These are phyloP conservation scores for Crocuta crocuta DNA, from an alignment of 2,113 vertebrate genomes.

Conservation along the genomic window DNA sequence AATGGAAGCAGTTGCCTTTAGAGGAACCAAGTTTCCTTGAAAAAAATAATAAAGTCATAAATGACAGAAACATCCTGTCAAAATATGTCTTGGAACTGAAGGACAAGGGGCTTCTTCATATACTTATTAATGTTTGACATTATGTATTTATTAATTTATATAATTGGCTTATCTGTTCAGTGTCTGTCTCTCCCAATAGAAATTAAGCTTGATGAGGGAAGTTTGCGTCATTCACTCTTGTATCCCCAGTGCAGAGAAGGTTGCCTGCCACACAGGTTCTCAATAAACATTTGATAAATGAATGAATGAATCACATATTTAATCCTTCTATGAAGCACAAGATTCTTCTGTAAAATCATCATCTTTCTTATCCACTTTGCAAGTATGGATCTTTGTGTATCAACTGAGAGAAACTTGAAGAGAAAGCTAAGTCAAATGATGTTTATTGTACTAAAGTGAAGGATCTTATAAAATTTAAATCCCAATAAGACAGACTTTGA, in stretches of 20 bases:
- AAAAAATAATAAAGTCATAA: background rate
- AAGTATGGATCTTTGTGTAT: background rate
- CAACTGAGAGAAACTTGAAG: background rate
- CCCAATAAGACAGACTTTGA: background rate
- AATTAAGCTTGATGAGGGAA: background rate
- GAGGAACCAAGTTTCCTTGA: background rate
- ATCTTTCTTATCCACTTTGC: conserved; percentile 26
- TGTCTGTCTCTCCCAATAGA: background rate
- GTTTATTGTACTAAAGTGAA: background rate
- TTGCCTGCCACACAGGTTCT: background rate
- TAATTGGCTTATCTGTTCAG: background rate
- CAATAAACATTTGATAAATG: background rate
- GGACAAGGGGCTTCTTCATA: background rate
- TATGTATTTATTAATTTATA: background rate
- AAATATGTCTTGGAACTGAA: background rate
- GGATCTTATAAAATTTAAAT: background rate
- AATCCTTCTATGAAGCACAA: conserved; percentile 9
- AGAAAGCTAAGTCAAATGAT: conserved; percentile 12
- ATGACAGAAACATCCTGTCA: background rate
- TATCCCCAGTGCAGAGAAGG: background rate
- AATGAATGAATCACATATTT: conserved; percentile 21
- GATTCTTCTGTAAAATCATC: background rate
- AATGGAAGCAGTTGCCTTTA: background rate
- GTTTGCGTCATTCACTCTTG: background rate
- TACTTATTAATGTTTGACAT: background rate